Evolutionary conservation across 2,113 vertebrate species (phyloP).

Genomic region (Toxotes jaculatrix): DNA sequence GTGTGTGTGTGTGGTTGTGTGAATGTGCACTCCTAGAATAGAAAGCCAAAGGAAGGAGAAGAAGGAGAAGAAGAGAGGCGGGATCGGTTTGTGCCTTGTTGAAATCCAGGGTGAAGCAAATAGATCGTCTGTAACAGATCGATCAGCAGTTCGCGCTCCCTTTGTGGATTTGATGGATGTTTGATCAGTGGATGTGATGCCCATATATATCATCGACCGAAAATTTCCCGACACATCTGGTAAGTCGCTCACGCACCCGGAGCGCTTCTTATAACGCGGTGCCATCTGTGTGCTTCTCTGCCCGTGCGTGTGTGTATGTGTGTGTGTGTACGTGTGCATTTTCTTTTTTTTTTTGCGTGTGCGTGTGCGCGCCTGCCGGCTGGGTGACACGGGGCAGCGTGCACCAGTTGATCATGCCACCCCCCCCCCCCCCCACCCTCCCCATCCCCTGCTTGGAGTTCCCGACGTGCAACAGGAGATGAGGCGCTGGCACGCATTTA

Average conservation of each 20-base stretch:
- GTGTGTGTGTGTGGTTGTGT: slow-evolving; percentile 26
- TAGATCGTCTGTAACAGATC: slow-evolving; percentile 51
- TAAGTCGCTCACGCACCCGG: slow-evolving; percentile 76
- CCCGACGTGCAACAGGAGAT: slow-evolving; percentile 78
- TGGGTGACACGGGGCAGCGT: slow-evolving; percentile 63
- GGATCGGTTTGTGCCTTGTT: slow-evolving; percentile 57
- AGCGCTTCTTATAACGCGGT: slow-evolving; percentile 32
- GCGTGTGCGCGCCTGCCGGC: slow-evolving; percentile 28
- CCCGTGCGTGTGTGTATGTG: background rate
- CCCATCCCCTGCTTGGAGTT: slow-evolving; percentile 60
- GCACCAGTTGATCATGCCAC: slow-evolving; percentile 74
- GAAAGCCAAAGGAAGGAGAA: slow-evolving; percentile 53
- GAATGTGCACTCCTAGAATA: slow-evolving; percentile 60
- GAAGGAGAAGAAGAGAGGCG: slow-evolving; percentile 52
- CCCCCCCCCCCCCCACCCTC: background rate
- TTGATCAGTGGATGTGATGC: slow-evolving; percentile 83
- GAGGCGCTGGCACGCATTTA: slow-evolving; percentile 53
- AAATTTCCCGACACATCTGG: slow-evolving; percentile 85
- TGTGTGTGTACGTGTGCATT: slow-evolving; percentile 6
- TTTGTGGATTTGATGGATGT: slow-evolving; percentile 75
- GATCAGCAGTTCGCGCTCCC: slow-evolving; percentile 72
- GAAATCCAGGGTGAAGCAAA: slow-evolving; percentile 50
- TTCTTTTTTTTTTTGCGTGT: background rate
- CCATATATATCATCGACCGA: slow-evolving; percentile 83
- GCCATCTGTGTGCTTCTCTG: slow-evolving; percentile 46